Evolutionary conservation across 2,888 invertebrate species (phyloP).

Genomic region (Drosophila quinaria): DNA sequence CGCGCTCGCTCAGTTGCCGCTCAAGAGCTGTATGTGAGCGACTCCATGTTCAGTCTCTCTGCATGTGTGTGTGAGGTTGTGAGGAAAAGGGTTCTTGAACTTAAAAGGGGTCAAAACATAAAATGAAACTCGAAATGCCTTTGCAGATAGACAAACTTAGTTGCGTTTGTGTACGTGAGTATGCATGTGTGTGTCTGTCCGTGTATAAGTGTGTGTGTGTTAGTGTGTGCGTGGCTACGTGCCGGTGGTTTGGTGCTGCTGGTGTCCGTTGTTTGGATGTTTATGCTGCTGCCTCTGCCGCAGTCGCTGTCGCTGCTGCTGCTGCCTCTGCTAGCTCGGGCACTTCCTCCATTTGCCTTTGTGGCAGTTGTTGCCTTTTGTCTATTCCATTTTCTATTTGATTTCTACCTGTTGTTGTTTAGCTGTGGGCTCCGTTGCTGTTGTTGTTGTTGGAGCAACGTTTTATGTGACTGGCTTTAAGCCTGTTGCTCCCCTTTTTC

Average conservation of each 20-base stretch:
- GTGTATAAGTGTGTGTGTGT: slow-evolving; percentile 30
- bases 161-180: slow-evolving; percentile 48
- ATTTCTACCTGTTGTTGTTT: slow-evolving; percentile 78
- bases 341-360: slow-evolving; percentile 77
- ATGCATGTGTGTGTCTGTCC: slow-evolving; percentile 32
- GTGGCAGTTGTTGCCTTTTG: slow-evolving; percentile 60
- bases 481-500: slow-evolving; percentile 76
- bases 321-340: slow-evolving; percentile 48
- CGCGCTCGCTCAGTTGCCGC: slow-evolving; percentile 68
- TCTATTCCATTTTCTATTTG: slow-evolving; percentile 80
- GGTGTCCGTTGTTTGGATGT: slow-evolving; percentile 69
- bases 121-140: slow-evolving; percentile 82
- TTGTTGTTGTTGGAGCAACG: slow-evolving; percentile 40
- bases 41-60: slow-evolving; percentile 18
- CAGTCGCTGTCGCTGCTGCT: slow-evolving; percentile 26
- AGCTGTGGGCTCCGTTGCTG: slow-evolving; percentile 47
- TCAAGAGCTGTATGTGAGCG: slow-evolving; percentile 62
- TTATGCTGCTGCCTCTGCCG: slow-evolving; percentile 51
- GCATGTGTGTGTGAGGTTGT: slow-evolving; percentile 53
- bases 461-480: slow-evolving; percentile 61
- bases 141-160: slow-evolving; percentile 78
- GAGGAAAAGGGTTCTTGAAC: slow-evolving; percentile 85
- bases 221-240: slow-evolving; percentile 54
- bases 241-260: slow-evolving; percentile 66
- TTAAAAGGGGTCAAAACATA: slow-evolving; percentile 84